Conservation (phyloP, 2,888 invertebrate genomes). For the Fragum fragum region DNA sequence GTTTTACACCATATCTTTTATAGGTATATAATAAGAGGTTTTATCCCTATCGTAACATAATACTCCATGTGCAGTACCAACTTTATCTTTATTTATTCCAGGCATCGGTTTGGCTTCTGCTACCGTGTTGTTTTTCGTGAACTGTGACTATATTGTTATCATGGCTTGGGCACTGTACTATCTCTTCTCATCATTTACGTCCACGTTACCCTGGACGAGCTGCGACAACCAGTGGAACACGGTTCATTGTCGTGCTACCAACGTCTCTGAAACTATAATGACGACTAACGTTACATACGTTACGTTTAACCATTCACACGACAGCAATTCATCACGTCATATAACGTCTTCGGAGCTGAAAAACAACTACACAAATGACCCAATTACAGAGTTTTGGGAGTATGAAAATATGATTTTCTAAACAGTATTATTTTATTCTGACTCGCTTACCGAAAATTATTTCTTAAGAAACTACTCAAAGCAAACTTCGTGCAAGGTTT, state of each 20-base stretch:
- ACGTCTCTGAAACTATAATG: not conserved
- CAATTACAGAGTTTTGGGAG: conserved; percentile 88
- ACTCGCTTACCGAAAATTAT: too few relatives aligned
- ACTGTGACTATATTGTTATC: conserved; percentile 90
- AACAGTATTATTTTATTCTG: too few relatives aligned
- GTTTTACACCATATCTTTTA: too few relatives aligned
- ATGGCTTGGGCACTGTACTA: conserved; percentile 94
- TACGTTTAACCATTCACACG: not conserved
- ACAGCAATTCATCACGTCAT: not conserved
- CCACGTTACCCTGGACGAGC: conserved; percentile 92
- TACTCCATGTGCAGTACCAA: too few relatives aligned
- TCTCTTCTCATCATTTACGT: conserved; percentile 90
- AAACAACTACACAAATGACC: conserved; percentile 17
- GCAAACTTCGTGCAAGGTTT: too few relatives aligned
- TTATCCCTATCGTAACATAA: too few relatives aligned
- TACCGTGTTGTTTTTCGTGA: conserved; percentile 86
- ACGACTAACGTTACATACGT: not conserved
- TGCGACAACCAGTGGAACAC: conserved; percentile 95
- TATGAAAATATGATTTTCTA: conserved; percentile 72
- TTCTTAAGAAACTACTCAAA: too few relatives aligned
- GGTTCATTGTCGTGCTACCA: conserved; percentile 83
- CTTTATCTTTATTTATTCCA: too few relatives aligned
- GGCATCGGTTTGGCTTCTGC: conserved; percentile 87
- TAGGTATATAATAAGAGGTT: too few relatives aligned
- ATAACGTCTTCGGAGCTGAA: not conserved